Conservation (phyloP, 2,888 invertebrate species). For the Parelbella ahira region DNA sequence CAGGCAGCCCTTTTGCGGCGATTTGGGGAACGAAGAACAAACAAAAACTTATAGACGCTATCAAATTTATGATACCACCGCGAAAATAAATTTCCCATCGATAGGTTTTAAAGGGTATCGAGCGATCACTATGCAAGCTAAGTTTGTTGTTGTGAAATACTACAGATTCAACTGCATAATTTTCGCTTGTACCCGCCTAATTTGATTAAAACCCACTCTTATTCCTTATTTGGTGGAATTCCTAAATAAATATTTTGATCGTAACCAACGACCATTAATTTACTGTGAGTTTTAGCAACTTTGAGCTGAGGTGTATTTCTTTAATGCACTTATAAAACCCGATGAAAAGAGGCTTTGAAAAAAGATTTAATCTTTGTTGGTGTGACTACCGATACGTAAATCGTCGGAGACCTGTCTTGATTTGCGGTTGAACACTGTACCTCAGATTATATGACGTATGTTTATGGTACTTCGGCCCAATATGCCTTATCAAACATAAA, state of each 20-base stretch:
- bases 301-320: constrained; percentile 27
- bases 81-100: constrained; percentile 17
- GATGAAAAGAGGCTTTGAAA: constrained; percentile 29
- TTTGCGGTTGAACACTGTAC: constrained; percentile 32
- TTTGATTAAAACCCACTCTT: constrained; percentile 12
- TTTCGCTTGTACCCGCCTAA: constrained; percentile 17
- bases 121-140: no score
- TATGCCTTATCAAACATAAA: constrained; percentile 31
- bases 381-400: constrained; percentile 42
- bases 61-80: constrained; percentile 31
- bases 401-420: constrained; percentile 27
- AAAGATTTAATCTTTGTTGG: constrained; percentile 38
- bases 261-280: constrained; percentile 38
- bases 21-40: constrained; percentile 34
- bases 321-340: constrained; percentile 30
- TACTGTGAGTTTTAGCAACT: constrained; percentile 36
- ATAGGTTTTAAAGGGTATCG: constrained; percentile 22
- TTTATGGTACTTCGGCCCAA: constrained; percentile 39
- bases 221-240: constrained; percentile 39
- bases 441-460: constrained; percentile 37
- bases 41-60: constrained; percentile 39
- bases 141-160: no score
- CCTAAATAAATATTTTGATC: constrained; percentile 38
- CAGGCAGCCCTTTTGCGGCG: constrained; percentile 37
- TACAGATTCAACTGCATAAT: no score